Conservation (phyloP, 64 coral and sea anemone species). For the Trachythela sp. region DNA sequence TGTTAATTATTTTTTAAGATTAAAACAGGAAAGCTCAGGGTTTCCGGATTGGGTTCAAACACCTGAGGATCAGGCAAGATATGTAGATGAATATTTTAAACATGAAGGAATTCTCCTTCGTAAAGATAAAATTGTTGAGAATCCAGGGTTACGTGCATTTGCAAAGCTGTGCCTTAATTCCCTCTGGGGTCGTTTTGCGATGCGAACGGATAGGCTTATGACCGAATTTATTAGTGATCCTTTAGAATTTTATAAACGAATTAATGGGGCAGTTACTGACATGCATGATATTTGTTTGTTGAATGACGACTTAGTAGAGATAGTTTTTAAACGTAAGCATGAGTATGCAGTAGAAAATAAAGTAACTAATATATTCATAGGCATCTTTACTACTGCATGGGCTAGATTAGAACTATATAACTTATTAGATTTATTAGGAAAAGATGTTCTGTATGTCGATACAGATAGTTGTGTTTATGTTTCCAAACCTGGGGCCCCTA, state of each 20-base stretch:
- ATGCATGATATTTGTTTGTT: slow-evolving; percentile 10
- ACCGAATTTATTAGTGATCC: slow-evolving; percentile 5
- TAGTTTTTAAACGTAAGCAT: background rate
- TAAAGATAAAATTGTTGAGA: background rate
- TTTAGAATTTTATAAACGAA: background rate
- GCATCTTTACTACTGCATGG: slow-evolving; percentile 6
- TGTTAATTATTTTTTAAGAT: background rate
- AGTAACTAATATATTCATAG: slow-evolving; percentile 2
- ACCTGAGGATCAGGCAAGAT: background rate
- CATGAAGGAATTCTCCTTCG: background rate
- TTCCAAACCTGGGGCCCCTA: slow-evolving; percentile 2
- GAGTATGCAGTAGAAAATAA: background rate
- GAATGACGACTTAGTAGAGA: background rate
- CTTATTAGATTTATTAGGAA: background rate
- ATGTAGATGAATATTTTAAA: background rate
- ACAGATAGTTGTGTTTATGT: slow-evolving; percentile 1
- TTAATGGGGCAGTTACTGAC: background rate
- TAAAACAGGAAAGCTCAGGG: slow-evolving; percentile 7
- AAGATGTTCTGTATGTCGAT: background rate
- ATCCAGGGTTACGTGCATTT: background rate
- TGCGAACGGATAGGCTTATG: background rate
- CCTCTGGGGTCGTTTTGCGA: background rate
- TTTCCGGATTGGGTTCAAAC: background rate
- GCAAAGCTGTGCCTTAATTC: background rate
- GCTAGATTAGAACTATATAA: slow-evolving; percentile 14